Evolutionary conservation across 2,888 invertebrate genomes (phyloP).

Genomic region (Pyrrhopygopsis socrates): DNA sequence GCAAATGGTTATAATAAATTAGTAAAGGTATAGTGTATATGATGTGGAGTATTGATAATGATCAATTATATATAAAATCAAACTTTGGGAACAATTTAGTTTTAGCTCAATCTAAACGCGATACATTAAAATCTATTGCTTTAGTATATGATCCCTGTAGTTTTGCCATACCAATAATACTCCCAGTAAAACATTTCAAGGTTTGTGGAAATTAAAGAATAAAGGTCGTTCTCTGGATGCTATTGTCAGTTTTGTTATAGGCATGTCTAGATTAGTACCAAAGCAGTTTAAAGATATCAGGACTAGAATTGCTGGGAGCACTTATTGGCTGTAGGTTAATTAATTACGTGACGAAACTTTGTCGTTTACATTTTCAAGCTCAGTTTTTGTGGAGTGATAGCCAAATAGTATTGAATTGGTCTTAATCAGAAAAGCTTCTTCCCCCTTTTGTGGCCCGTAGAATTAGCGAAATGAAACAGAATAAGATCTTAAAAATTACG

Average conservation of each 20-base stretch:
- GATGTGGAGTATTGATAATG: slow-evolving; percentile 41
- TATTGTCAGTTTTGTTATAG: slow-evolving; percentile 69
- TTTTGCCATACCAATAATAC: slow-evolving; percentile 8
- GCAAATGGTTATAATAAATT: neutral
- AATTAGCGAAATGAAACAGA: slow-evolving; percentile 38
- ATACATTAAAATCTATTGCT: slow-evolving; percentile 26
- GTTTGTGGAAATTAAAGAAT: too few species aligned
- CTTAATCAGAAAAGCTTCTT: slow-evolving; percentile 26
- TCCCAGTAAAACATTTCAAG: too few species aligned
- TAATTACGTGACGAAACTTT: slow-evolving; percentile 32
- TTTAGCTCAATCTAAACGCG: slow-evolving; percentile 17
- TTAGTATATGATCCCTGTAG: slow-evolving; percentile 58
- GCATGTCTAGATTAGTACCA: slow-evolving; percentile 66
- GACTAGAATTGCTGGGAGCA: slow-evolving; percentile 42
- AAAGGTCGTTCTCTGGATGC: slow-evolving; percentile 25
- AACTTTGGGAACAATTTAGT: neutral
- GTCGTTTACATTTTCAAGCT: slow-evolving; percentile 7
- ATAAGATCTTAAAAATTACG: slow-evolving; percentile 14
- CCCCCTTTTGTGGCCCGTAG: slow-evolving; percentile 39
- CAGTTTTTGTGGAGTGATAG: slow-evolving; percentile 51
- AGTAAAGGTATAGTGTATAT: slow-evolving; percentile 23
- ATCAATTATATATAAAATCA: slow-evolving; percentile 45
- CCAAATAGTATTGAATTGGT: slow-evolving; percentile 39
- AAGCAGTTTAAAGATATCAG: slow-evolving; percentile 43
- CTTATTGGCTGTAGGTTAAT: slow-evolving; percentile 42